These are phyloP conservation scores for Cryptomyrus ogoouensis DNA, from an alignment of 2,113 vertebrate genomes.

Conservation along the genomic window DNA sequence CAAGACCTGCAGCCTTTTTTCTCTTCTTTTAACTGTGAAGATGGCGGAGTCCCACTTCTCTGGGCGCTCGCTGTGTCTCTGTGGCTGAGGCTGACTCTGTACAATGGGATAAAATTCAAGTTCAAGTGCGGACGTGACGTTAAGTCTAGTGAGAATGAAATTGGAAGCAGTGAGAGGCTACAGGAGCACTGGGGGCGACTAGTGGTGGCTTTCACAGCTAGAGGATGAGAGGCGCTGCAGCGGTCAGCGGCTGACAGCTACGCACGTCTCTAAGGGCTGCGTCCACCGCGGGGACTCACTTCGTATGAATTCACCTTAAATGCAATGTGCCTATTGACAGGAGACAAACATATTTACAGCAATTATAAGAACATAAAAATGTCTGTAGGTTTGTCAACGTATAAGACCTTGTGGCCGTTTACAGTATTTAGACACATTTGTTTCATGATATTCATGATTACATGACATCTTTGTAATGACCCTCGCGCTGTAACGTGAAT, in stretches of 20 bases:
- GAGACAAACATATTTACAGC: not conserved
- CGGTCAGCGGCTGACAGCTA: constrained; percentile 50
- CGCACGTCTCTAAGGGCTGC: not conserved
- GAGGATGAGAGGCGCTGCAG: constrained; percentile 63
- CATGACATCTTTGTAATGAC: not conserved
- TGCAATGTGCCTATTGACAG: not conserved
- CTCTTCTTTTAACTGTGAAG: constrained; percentile 65
- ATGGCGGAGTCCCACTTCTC: constrained; percentile 87
- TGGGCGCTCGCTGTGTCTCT: constrained; percentile 86
- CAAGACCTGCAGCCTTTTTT: constrained; percentile 33
- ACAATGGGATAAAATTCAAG: constrained; percentile 98
- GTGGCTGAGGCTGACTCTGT: constrained; percentile 87
- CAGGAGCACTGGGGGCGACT: constrained; percentile 99
- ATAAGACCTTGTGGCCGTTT: not conserved
- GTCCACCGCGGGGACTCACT: not conserved
- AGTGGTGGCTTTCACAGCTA: constrained; percentile 91
- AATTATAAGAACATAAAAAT: not conserved
- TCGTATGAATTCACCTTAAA: not conserved
- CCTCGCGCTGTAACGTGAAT: not conserved
- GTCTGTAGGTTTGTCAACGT: not conserved
- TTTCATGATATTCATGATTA: not conserved
- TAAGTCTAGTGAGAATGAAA: constrained; percentile 92
- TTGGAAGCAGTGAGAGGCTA: constrained; percentile 73
- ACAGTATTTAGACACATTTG: not conserved
- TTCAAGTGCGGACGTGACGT: constrained; percentile 99